A percentile compares a stretch with the other conserved stretches of the same genome.
Evolutionary conservation across 1,140 invertebrate genomes (phyloP).

Genomic region (Lordiphosa mommai): DNA sequence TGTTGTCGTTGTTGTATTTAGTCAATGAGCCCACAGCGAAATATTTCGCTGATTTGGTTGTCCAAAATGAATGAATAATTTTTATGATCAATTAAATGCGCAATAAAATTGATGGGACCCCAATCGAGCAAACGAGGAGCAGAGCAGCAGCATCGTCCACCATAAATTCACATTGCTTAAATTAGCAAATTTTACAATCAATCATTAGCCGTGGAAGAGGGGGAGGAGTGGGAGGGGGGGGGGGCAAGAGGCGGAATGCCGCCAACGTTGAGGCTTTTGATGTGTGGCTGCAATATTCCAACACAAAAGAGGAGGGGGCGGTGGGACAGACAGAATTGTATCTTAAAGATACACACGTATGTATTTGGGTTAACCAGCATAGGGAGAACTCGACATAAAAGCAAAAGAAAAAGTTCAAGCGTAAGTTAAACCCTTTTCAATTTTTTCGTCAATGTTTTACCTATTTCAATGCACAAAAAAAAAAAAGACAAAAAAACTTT

Average conservation of each 20-base stretch:
- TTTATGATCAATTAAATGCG: constrained; percentile 74
- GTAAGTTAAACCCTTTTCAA: constrained; percentile 68
- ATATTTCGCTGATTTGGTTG: constrained; percentile 48
- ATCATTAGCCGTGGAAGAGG: constrained; percentile 55
- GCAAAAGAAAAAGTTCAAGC: constrained; percentile 50
- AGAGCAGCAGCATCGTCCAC: constrained; percentile 26
- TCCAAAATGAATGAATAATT: constrained; percentile 70
- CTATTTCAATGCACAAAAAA: constrained; percentile 51
- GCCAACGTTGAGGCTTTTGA: constrained; percentile 44
- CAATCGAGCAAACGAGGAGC: constrained; percentile 3
- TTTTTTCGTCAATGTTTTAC: constrained; percentile 37
- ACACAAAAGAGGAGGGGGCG: constrained; percentile 15
- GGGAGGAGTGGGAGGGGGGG: constrained; percentile 12
- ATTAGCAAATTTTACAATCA: constrained; percentile 75
- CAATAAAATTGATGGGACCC: constrained; percentile 67
- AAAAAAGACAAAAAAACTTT: constrained; percentile 30
- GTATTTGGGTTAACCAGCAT: constrained; percentile 46
- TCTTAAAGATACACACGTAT: constrained; percentile 30
- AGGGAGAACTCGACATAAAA: constrained; percentile 8
- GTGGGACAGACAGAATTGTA: constrained; percentile 14
- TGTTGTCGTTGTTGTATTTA: not conserved
- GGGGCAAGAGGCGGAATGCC: constrained; percentile 28
- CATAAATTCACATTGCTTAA: constrained; percentile 73
- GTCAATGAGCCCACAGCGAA: constrained; percentile 33
- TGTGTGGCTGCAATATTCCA: constrained; percentile 31